Evolutionary conservation across 2,113 vertebrate genomes (phyloP).

Genomic region (Crotalus horridus): DNA sequence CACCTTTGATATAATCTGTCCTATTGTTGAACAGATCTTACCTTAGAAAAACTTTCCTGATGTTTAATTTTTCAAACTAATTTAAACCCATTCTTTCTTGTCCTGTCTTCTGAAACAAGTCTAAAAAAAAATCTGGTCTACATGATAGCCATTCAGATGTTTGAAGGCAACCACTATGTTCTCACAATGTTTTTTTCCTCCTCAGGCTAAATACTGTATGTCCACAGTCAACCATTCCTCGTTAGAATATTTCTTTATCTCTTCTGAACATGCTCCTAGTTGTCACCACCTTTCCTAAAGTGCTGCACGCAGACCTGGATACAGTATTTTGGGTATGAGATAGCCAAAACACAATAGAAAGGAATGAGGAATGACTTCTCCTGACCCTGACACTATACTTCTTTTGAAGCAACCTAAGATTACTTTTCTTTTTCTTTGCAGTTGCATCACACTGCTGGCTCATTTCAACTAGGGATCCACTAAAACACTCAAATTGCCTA

Average conservation of each 20-base stretch:
- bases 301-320: neutral
- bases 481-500: neutral
- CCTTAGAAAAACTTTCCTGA: neutral
- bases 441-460: neutral
- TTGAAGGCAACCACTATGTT: neutral
- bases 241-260: neutral
- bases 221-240: neutral
- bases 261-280: neutral
- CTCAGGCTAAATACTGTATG: neutral
- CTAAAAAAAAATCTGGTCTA: neutral
- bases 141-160: neutral
- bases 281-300: neutral
- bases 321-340: neutral
- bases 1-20: neutral
- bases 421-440: neutral
- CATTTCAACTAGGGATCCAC: neutral
- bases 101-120: neutral
- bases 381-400: neutral
- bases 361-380: neutral
- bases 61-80: neutral
- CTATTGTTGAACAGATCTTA: neutral
- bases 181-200: neutral
- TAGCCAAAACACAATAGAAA: neutral
- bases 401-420: neutral
- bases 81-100: neutral